Conservation (phyloP, 2,888 invertebrate species). For the Strigamia maritima region DNA sequence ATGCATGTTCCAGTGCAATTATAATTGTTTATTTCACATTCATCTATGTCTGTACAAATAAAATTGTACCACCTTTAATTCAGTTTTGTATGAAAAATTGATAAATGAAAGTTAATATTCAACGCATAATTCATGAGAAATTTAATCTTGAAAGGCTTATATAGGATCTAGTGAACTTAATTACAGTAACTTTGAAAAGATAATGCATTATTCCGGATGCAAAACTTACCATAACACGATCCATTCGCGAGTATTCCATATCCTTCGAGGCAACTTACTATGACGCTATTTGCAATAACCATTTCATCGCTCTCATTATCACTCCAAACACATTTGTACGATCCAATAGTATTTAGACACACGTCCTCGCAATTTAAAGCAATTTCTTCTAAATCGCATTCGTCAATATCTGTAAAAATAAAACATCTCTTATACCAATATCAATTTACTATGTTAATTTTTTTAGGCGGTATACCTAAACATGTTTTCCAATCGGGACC, state of each 20-base stretch:
- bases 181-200: neutral
- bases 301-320: neutral
- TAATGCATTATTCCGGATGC: neutral
- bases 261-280: neutral
- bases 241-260: neutral
- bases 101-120: neutral
- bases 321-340: conserved; percentile 22
- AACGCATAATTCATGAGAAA: neutral
- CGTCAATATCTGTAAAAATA: conserved; percentile 42
- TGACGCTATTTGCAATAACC: neutral
- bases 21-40: conserved; percentile 46
- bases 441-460: neutral
- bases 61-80: neutral
- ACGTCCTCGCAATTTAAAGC: neutral
- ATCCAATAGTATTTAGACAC: conserved; percentile 26
- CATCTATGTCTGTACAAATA: conserved; percentile 48
- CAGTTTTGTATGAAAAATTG: neutral
- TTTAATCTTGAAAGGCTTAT: neutral
- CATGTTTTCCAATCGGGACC: conserved; percentile 38
- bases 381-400: conserved; percentile 46
- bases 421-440: neutral
- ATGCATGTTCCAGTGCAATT: conserved; percentile 16
- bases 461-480: neutral
- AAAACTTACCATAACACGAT: neutral
- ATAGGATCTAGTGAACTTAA: neutral